Evolutionary conservation across 2,797 vertebrate genomes (phyloP), one percentile per base, ranked within the genome.

Genomic region (Macrochelys suwanniensis): DNA sequence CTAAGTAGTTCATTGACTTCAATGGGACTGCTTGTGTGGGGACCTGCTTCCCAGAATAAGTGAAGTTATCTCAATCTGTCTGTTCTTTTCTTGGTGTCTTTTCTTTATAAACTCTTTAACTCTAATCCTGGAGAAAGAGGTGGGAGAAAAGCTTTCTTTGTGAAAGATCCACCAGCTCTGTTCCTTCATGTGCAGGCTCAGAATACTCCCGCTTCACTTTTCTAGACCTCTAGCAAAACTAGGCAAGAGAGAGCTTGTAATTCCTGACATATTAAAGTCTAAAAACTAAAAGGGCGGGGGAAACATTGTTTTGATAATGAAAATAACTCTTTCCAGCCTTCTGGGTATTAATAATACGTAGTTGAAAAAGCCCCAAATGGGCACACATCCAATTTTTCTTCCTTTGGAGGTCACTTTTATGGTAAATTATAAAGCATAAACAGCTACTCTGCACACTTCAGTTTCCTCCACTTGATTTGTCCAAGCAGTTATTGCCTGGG

Each of bases 161-260:
- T 83, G 21, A 68, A 47, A 90, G 74, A n/a, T 37, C 21, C 53
- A 11, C 13, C 56, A 31, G 21, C 71, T 80, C 4, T 23, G 1
- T 17, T 45, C 4, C 28, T 11, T 10, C 37, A 85, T 0, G 0
- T 0, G 28, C 2, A 84, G 51, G 7, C 49, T 3, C 1, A n/a
- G 37, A 57, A 57, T 85, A 65, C 7, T 57, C 37, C 51, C 28
- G 23, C 26, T 89, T 61, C 74, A 59, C n/a, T 53, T 77, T 56
- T 61, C n/a, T 71, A 9, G n/a, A 37, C n/a, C n/a, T 71, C 65
- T n/a, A 71, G 17, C 65, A 42, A 37, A 71, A 37, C n/a, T 19
- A 5, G 65, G n/a, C 17, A 71, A 71, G 65, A 21, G 19, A 42
- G 65, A 71, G 16, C n/a, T 71, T 37, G 10, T 71, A 37, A 37